These are phyloP conservation scores for Eutrigla gurnardus DNA, from an alignment of 2,797 vertebrate species.

Conservation along the genomic window DNA sequence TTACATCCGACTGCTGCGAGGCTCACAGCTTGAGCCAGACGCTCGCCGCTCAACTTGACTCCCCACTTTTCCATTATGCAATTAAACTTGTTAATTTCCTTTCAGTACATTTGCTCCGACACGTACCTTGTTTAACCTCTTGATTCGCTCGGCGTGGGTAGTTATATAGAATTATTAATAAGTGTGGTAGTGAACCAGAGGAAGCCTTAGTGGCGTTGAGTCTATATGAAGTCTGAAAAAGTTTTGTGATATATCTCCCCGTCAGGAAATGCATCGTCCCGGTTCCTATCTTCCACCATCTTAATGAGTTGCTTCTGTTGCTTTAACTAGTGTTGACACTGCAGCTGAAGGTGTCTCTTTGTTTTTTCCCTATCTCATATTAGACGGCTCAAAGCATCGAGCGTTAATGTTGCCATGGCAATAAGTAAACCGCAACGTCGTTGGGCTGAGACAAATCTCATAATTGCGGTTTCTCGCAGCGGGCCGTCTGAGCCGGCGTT, in stretches of 20 bases:
- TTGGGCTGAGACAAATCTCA: conserved; percentile 44
- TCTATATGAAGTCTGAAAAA: neutral
- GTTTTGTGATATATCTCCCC: neutral
- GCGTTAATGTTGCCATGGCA: conserved; percentile 43
- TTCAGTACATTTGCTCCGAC: too few species aligned
- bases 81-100: too few species aligned
- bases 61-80: too few species aligned
- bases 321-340: neutral
- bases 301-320: neutral
- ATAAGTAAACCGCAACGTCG: conserved; percentile 20
- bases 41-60: too few species aligned
- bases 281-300: too few species aligned
- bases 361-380: conserved; percentile 3
- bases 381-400: conserved; percentile 18
- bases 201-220: too few species aligned
- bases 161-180: too few species aligned
- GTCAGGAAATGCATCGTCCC: neutral
- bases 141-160: too few species aligned
- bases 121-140: too few species aligned
- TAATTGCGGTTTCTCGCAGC: conserved; percentile 23
- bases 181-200: too few species aligned
- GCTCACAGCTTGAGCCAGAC: too few species aligned
- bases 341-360: neutral
- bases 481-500: conserved; percentile 15
- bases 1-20: too few species aligned